Conservation (phyloP, 2,888 invertebrate genomes). For the Coleophora deauratella region DNA sequence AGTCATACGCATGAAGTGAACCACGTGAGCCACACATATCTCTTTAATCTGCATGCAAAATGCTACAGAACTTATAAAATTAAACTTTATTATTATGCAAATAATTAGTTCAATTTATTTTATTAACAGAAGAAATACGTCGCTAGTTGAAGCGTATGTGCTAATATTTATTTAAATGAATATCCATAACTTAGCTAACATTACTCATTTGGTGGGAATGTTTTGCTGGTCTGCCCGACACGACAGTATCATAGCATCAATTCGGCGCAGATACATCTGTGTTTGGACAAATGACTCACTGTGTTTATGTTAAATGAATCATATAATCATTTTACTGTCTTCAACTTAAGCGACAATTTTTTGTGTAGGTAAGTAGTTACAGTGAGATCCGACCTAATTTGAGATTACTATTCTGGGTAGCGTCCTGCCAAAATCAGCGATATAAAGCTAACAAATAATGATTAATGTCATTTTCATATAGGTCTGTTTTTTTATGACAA, state of each 20-base stretch:
- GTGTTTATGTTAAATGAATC: constrained; percentile 38
- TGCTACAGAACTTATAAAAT: no score
- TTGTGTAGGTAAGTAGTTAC: background rate
- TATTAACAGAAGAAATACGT: constrained; percentile 1
- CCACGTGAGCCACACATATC: no score
- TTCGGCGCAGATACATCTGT: constrained; percentile 40
- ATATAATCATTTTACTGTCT: constrained; percentile 16
- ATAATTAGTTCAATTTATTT: background rate
- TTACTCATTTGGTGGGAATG: constrained; percentile 35
- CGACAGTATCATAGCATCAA: constrained; percentile 23
- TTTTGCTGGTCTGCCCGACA: constrained; percentile 25
- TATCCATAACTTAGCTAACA: constrained; percentile 15
- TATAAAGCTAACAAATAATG: no score
- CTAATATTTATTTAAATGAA: constrained; percentile 31
- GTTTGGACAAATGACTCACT: constrained; percentile 39
- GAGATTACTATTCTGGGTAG: no score
- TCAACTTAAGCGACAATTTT: constrained; percentile 1
- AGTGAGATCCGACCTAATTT: no score
- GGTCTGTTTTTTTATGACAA: no score
- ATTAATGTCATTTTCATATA: no score
- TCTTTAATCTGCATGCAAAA: no score
- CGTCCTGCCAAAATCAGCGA: no score
- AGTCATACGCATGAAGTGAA: no score
- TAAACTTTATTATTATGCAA: no score
- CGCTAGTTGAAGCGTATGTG: background rate